phyloP scores from a whole-genome alignment of 2,113 vertebrate genomes.

The Lepidiolamprologus cunningtoni region DNA sequence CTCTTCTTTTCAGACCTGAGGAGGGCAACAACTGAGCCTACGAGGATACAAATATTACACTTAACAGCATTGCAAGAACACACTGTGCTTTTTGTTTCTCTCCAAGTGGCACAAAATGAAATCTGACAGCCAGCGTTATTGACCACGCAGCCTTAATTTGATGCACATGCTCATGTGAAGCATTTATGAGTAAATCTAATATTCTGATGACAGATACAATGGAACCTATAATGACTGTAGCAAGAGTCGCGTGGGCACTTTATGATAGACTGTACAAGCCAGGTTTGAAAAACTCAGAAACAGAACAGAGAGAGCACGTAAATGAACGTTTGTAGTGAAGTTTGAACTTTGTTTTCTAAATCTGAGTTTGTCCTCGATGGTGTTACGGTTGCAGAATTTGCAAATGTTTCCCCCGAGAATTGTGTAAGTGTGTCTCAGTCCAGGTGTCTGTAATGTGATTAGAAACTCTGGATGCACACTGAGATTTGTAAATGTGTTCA shows the following conservation, averaged over 20 bases:
- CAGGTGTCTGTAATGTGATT: neutral
- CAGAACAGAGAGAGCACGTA: neutral
- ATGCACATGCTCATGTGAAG: neutral
- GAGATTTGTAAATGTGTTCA: neutral
- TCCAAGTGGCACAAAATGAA: neutral
- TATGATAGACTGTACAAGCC: neutral
- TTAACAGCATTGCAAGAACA: neutral
- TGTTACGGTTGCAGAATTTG: neutral
- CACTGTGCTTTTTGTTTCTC: neutral
- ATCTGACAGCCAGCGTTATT: neutral
- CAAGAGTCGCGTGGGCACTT: neutral
- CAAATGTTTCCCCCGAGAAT: neutral
- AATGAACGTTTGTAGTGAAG: neutral
- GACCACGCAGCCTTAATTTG: neutral
- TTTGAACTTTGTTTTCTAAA: neutral
- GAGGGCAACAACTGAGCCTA: neutral
- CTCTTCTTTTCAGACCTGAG: neutral
- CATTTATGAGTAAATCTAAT: conserved; percentile 5
- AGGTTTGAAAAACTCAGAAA: neutral
- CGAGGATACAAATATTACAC: neutral
- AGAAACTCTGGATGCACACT: neutral
- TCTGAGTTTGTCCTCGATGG: neutral
- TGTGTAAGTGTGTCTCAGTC: neutral
- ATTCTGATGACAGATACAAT: neutral
- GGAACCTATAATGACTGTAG: neutral